These are phyloP conservation scores for Paelopatides confundens DNA, from an alignment of 53 echinoderm and acorn worm species.

Conservation along the genomic window DNA sequence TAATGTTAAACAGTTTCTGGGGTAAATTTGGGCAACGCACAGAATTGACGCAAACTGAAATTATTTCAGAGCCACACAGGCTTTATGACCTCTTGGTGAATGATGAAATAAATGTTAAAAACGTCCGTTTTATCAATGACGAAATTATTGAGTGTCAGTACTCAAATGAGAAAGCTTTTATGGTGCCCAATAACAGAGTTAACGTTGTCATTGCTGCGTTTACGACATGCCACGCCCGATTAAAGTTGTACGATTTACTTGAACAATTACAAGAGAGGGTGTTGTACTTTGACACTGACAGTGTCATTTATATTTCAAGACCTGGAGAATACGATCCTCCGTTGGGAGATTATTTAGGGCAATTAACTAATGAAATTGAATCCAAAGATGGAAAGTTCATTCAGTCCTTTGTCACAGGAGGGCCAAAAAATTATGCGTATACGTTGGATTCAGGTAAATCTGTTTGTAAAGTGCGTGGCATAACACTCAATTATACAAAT, in stretches of 20 bases:
- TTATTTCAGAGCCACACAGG: neutral
- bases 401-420: constrained; percentile 17
- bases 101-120: neutral
- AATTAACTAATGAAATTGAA: constrained; percentile 71
- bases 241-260: constrained; percentile 20
- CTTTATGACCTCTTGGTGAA: neutral
- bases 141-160: constrained; percentile 6
- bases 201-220: constrained; percentile 25
- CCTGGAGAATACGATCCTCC: constrained; percentile 59
- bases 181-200: neutral
- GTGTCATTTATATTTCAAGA: constrained; percentile 57
- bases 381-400: constrained; percentile 66
- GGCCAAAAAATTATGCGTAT: constrained; percentile 55
- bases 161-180: neutral
- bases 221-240: constrained; percentile 39
- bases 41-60: neutral
- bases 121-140: constrained; percentile 5
- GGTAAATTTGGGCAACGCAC: constrained; percentile 27
- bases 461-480: constrained; percentile 65
- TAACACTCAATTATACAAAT: constrained; percentile 58
- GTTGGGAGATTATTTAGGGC: constrained; percentile 62
- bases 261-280: constrained; percentile 7
- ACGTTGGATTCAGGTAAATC: constrained; percentile 64
- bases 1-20: constrained; percentile 72
- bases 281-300: constrained; percentile 48